Evolutionary conservation across 2,797 vertebrate genomes (phyloP), one percentile per base, ranked within the genome.

Genomic region (Fundulus diaphanus): DNA sequence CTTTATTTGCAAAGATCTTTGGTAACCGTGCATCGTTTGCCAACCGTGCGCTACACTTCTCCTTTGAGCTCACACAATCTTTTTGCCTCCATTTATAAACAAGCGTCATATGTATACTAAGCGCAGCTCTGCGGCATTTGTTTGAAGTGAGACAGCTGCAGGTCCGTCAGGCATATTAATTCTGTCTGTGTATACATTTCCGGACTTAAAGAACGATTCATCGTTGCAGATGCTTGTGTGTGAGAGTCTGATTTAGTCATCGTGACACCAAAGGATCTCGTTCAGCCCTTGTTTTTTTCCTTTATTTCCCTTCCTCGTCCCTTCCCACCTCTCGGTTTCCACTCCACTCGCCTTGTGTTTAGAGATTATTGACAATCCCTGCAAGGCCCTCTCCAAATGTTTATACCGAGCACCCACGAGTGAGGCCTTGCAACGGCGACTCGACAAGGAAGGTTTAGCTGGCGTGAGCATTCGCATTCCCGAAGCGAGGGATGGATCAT

Each of bases 101-200:
- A 90, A 73, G 69, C 63, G 68, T 77, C 74, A 85, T 74, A 57
- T 78, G 78, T 79, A 84, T 71, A 85, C 82, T 79, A 7, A 35
- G 69, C n/a, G 35, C 59, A 75, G 71, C 40, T 66, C 68, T 3
- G 68, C 76, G 87, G 85, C 81, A 78, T 85, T 80, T 90, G 87
- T 91, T 92, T 91, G 77, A 88, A 83, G 76, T 27, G 65, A 76
- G 83, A 72, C 92, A 89, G 84, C 90, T 91, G 85, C 29, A 76
- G 49, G 68, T 72, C 27, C 13, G 49, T 79, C 16, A 42, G 48
- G 72, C 5, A 77, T 70, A 37, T 24, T 37, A 56, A 79, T 37
- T 33, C 56, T 8, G 5, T 35, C 40, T 74, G 56, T 66, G 68
- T 54, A 72, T 56, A 54, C 31, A 20, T 75, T 78, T 66, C 46